Evolutionary conservation across 2,888 invertebrate species (phyloP), one percentile per base, ranked within the genome.

Genomic region (Pedicia rivosa): DNA sequence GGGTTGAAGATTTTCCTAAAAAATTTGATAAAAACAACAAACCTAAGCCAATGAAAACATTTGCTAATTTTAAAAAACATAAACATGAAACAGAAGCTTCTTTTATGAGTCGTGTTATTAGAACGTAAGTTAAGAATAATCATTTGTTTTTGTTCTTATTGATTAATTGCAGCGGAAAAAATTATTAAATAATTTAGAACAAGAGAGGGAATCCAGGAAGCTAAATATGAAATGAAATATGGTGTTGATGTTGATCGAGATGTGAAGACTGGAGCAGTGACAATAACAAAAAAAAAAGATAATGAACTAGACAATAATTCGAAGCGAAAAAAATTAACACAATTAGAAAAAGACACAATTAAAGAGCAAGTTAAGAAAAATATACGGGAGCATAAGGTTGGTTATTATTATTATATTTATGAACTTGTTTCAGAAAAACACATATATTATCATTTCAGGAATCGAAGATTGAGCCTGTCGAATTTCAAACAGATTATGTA

Each of bases 101-200:
- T 6, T 83, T 80, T 53, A 59, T 79, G 35, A 55, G 67, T 12
- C 65, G 83, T 37, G 73, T 83, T 22, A 70, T 72, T 50, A 66
- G 66, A 41, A 71, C 75, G 12, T n/a, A n/a, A n/a, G n/a, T n/a
- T n/a, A n/a, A n/a, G n/a, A n/a, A n/a, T n/a, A n/a, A n/a, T n/a
- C n/a, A n/a, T n/a, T n/a, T n/a, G n/a, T n/a, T n/a, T n/a, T n/a
- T n/a, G n/a, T n/a, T n/a, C n/a, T n/a, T n/a, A n/a, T n/a, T n/a
- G n/a, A n/a, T n/a, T n/a, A n/a, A n/a, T n/a, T n/a, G n/a, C n/a
- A n/a, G n/a, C n/a, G n/a, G n/a, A n/a, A n/a, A n/a, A n/a, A n/a
- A n/a, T n/a, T n/a, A n/a, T n/a, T n/a, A n/a, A n/a, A n/a, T n/a
- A n/a, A n/a, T n/a, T n/a, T n/a, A n/a, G n/a, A n/a, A 70, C 79